phyloP scores from a whole-genome alignment of 1,140 invertebrate genomes.

The Aphaenogaster ashmeadi region DNA sequence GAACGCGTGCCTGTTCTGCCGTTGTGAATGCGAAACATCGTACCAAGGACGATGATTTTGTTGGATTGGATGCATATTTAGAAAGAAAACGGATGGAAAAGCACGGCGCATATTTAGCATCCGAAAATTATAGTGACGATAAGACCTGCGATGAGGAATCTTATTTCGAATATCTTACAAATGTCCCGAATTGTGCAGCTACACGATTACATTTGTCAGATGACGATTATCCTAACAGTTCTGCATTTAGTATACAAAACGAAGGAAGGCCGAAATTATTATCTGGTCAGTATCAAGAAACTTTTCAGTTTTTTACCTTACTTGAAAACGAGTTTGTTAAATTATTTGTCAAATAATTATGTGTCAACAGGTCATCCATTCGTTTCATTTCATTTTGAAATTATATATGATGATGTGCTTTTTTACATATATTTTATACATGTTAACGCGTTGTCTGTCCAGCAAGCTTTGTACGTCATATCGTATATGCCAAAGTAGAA shows the following conservation, averaged over 20 bases:
- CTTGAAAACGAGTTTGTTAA: slow-evolving; percentile 8
- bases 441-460: background rate
- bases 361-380: slow-evolving; percentile 2
- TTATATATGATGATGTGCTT: background rate
- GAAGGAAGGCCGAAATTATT: background rate
- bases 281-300: slow-evolving; percentile 18
- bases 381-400: slow-evolving; percentile 7
- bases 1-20: slow-evolving; percentile 50
- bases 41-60: slow-evolving; percentile 41
- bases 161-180: background rate
- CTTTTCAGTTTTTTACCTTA: background rate
- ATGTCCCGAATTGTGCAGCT: background rate
- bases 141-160: background rate
- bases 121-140: background rate
- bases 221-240: slow-evolving; percentile 1
- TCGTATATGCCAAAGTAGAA: background rate
- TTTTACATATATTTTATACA: background rate
- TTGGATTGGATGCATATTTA: slow-evolving; percentile 47
- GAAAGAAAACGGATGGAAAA: slow-evolving; percentile 52
- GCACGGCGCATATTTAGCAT: background rate
- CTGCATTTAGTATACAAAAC: background rate
- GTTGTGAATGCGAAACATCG: slow-evolving; percentile 42
- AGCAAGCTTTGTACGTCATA: background rate
- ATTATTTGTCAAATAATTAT: slow-evolving; percentile 9
- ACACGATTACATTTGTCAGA: slow-evolving; percentile 18